These are phyloP conservation scores for Lipophrys pholis DNA, from an alignment of 2,113 vertebrate genomes.

Conservation along the genomic window DNA sequence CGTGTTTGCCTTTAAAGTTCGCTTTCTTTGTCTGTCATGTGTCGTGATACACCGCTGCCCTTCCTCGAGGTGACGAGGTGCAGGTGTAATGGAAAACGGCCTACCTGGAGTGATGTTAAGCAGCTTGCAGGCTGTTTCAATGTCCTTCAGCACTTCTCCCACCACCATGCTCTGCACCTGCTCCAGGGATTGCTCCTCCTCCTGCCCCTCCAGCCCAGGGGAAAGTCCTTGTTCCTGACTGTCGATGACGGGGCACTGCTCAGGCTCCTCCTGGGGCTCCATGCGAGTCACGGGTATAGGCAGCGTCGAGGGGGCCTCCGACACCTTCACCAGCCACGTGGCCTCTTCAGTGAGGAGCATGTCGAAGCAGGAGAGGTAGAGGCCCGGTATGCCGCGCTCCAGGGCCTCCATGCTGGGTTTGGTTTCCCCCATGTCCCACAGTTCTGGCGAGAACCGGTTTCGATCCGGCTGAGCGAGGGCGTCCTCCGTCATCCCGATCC, in stretches of 20 bases:
- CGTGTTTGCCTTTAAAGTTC: slow-evolving; percentile 21
- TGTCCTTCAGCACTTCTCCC: slow-evolving; percentile 97
- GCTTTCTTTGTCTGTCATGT: slow-evolving; percentile 24
- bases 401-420: slow-evolving; percentile 74
- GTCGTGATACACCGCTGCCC: background rate
- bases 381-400: slow-evolving; percentile 84
- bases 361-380: slow-evolving; percentile 93
- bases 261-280: slow-evolving; percentile 84
- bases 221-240: slow-evolving; percentile 90
- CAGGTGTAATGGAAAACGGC: slow-evolving; percentile 26
- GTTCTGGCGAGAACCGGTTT: slow-evolving; percentile 66
- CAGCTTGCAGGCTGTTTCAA: slow-evolving; percentile 96
- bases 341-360: slow-evolving; percentile 88
- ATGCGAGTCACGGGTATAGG: slow-evolving; percentile 59
- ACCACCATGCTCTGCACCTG: slow-evolving; percentile 98
- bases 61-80: background rate
- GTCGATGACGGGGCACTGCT: slow-evolving; percentile 96
- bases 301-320: slow-evolving; percentile 75
- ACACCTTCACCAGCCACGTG: slow-evolving; percentile 82
- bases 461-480: slow-evolving; percentile 81
- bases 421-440: slow-evolving; percentile 83
- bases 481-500: slow-evolving; percentile 75
- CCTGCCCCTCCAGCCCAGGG: slow-evolving; percentile 85
- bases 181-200: slow-evolving; percentile 94
- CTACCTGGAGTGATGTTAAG: slow-evolving; percentile 94